These are phyloP conservation scores for Artibeus lituratus DNA, from an alignment of 2,797 vertebrate species.

Conservation along the genomic window DNA sequence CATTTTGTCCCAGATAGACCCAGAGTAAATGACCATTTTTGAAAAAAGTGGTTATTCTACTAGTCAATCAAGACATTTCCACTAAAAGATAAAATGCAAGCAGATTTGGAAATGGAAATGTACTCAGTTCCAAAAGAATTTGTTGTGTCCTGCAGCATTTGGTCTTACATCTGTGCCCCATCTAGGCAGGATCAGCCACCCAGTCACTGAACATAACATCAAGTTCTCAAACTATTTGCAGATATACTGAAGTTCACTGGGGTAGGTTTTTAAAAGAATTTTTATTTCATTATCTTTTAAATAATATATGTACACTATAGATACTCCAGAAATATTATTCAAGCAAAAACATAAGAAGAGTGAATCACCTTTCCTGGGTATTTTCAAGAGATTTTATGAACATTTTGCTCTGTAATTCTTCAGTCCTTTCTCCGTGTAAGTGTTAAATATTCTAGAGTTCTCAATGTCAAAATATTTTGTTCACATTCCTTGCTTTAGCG, in stretches of 20 bases:
- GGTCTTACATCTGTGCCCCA: conserved; percentile 37
- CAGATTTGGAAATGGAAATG: conserved; percentile 7
- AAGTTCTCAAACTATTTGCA: conserved; percentile 33
- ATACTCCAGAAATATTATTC: background rate
- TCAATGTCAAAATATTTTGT: background rate
- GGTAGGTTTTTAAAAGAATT: background rate
- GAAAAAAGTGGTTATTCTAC: conserved; percentile 38
- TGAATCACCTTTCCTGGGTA: background rate
- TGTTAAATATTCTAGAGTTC: background rate
- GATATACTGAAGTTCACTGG: background rate
- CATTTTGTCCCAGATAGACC: conserved; percentile 37
- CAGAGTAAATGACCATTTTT: conserved; percentile 24
- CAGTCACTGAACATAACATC: conserved; percentile 37
- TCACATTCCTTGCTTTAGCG: background rate
- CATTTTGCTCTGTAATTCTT: background rate
- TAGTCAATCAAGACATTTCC: conserved; percentile 38
- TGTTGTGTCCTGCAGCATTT: conserved; percentile 27
- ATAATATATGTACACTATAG: background rate
- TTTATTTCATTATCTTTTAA: background rate
- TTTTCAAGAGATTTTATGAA: conserved; percentile 13
- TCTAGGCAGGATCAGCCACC: background rate
- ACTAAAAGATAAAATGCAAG: conserved; percentile 50
- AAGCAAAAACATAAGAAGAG: conserved; percentile 26
- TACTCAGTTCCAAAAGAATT: conserved; percentile 18
- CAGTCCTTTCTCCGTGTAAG: background rate